Evolutionary conservation across 2,888 invertebrate species (phyloP).

Genomic region (Rhodophaea formosa): DNA sequence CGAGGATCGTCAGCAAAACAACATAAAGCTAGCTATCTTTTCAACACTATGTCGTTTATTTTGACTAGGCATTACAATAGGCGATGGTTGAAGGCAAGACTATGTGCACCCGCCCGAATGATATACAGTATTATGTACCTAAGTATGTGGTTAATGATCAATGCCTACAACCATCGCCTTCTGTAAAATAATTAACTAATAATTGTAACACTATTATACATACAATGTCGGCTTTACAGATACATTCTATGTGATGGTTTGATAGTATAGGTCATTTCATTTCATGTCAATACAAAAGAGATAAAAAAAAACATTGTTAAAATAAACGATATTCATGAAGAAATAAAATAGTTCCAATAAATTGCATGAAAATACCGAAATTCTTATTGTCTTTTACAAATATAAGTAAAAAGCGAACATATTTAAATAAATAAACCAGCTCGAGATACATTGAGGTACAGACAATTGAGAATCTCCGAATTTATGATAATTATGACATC

Average conservation of each 20-base stretch:
- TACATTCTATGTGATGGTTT: neutral
- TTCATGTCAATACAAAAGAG: neutral
- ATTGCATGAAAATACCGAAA: neutral
- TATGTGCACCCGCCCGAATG: conserved; percentile 1
- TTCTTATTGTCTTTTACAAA: neutral
- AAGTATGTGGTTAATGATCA: neutral
- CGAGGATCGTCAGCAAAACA: conserved; percentile 43
- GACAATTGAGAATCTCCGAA: neutral
- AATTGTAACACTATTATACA: conserved; percentile 21
- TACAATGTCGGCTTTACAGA: conserved; percentile 12
- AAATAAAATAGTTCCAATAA: neutral
- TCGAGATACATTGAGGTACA: neutral
- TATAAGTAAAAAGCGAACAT: neutral
- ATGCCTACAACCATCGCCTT: conserved; percentile 20
- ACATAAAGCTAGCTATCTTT: conserved; percentile 56
- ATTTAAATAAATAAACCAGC: conserved; percentile 18
- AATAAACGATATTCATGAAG: neutral
- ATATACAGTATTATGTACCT: conserved; percentile 3
- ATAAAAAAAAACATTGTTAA: neutral
- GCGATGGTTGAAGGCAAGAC: conserved; percentile 40
- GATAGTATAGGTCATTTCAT: conserved; percentile 1
- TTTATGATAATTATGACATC: no score
- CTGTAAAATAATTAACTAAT: conserved; percentile 25
- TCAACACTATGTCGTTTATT: conserved; percentile 58
- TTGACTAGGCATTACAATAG: conserved; percentile 63